A percentile compares a stretch with the other conserved stretches of the same genome.
Evolutionary conservation across 2,113 vertebrate genomes (phyloP).

Genomic region (Plotosus lineatus): DNA sequence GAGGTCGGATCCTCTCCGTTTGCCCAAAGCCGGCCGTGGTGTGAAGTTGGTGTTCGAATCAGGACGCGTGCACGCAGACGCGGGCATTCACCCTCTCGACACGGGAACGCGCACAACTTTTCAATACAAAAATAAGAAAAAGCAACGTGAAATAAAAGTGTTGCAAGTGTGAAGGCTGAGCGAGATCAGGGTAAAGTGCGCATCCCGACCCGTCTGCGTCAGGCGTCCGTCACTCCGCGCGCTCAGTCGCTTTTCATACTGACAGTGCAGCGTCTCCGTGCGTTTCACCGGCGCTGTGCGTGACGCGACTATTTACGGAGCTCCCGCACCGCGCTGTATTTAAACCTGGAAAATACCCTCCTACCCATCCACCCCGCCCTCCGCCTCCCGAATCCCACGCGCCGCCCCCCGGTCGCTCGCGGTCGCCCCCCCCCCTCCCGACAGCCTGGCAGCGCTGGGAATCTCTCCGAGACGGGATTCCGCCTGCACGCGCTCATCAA

Average conservation of each 20-base stretch:
- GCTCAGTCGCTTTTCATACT: slow-evolving; percentile 35
- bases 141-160: background rate
- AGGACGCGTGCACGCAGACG: slow-evolving; percentile 65
- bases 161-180: background rate
- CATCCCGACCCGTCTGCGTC: background rate
- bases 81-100: slow-evolving; percentile 74
- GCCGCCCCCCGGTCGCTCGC: slow-evolving; percentile 81
- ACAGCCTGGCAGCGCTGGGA: no score
- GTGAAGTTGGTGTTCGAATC: slow-evolving; percentile 77
- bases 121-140: background rate
- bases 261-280: slow-evolving; percentile 67
- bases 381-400: slow-evolving; percentile 61
- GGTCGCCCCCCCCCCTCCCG: slow-evolving; percentile 73
- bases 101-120: slow-evolving; percentile 20
- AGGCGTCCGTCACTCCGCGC: slow-evolving; percentile 21
- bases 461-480: slow-evolving; percentile 60
- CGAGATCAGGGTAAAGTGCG: background rate
- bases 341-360: slow-evolving; percentile 89
- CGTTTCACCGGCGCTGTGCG: slow-evolving; percentile 62
- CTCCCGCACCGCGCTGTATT: slow-evolving; percentile 79
- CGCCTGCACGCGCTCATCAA: slow-evolving; percentile 45
- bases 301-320: slow-evolving; percentile 82
- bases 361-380: background rate
- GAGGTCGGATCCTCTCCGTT: slow-evolving; percentile 70
- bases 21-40: slow-evolving; percentile 64